A percentile compares a stretch with the other conserved stretches of the same genome.
These are phyloP conservation scores for Cerceris rybyensis DNA, from an alignment of 2,888 invertebrate genomes.

Conservation along the genomic window DNA sequence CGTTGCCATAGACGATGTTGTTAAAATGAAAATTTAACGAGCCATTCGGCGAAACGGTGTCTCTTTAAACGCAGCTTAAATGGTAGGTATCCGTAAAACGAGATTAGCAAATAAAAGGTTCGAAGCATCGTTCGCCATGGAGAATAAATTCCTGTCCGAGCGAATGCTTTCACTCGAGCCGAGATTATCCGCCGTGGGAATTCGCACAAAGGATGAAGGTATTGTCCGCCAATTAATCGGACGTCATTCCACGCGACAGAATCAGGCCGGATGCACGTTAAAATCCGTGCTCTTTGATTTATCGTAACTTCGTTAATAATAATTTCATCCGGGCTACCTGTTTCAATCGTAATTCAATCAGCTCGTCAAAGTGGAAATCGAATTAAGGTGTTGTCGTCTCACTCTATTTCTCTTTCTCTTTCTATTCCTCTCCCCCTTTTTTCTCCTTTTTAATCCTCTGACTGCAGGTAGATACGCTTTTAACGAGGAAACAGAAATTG, in stretches of 20 bases:
- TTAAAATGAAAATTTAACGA: not conserved
- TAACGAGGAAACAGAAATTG: not conserved
- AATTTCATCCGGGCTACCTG: no score
- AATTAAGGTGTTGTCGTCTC: no score
- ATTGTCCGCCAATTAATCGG: constrained; percentile 48
- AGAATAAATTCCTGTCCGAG: constrained; percentile 17
- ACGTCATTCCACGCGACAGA: constrained; percentile 21
- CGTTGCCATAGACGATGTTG: not conserved
- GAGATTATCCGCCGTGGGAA: constrained; percentile 55
- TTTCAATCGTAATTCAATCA: no score
- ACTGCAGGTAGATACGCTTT: not conserved
- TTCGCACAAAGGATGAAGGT: constrained; percentile 40
- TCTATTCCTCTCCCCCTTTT: no score
- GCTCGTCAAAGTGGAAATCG: no score
- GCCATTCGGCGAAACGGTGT: not conserved
- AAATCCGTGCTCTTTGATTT: not conserved
- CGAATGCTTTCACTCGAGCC: constrained; percentile 56
- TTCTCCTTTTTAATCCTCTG: no score
- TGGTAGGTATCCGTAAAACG: not conserved
- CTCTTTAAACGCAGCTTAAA: not conserved
- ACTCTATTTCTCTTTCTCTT: no score
- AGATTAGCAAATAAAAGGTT: not conserved
- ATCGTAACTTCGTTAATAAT: not conserved
- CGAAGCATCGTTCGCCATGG: constrained; percentile 10
- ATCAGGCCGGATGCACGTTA: not conserved